Evolutionary conservation across 2,888 invertebrate species (phyloP), one percentile per base, ranked within the genome.

Genomic region (Eristalis intricaria): DNA sequence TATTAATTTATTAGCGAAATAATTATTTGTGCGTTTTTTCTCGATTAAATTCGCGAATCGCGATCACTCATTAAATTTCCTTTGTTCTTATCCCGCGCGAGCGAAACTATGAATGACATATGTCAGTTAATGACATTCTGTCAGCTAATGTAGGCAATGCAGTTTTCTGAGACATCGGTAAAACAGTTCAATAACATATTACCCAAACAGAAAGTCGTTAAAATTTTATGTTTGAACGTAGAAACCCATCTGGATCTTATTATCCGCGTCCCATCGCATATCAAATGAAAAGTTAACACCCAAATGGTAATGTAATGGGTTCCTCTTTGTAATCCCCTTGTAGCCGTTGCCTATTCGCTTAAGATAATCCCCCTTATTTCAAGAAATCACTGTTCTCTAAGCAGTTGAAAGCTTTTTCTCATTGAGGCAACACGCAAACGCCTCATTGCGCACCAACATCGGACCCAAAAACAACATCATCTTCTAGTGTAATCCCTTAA

Each of bases 401-500:
- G 50, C 74, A 43, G 38, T 65, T 58, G 35, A 56, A 80, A 68
- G 66, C 32, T 35, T 19, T 35, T 35, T n/a, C 64, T 32, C 26
- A 73, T 32, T 40, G 29, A 50, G 68, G 63, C 76, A 50, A 61
- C 75, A 76, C 40, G 50, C 80, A 63, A 69, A 60, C 58, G 65
- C 58, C 35, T 66, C 23, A 58, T 19, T 69, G 66, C 68, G 64
- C 40, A 23, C 58, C 58, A 19, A 76, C 68, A 64, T 63, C 23
- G 43, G 68, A 58, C 32, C 75, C 61, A 19, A 50, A 43, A 65
- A 65, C 66, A 66, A 76, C 80, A 81, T 77, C 75, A 76, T 80
- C 73, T 71, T 56, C 35, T 23, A 65, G 43, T 75, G 78, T 78
- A 71, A 85, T 85, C 71, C 85, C 61, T 66, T 76, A 80, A 81